Evolutionary conservation across 2,113 vertebrate species (phyloP).

Genomic region (Notechis scutatus): DNA sequence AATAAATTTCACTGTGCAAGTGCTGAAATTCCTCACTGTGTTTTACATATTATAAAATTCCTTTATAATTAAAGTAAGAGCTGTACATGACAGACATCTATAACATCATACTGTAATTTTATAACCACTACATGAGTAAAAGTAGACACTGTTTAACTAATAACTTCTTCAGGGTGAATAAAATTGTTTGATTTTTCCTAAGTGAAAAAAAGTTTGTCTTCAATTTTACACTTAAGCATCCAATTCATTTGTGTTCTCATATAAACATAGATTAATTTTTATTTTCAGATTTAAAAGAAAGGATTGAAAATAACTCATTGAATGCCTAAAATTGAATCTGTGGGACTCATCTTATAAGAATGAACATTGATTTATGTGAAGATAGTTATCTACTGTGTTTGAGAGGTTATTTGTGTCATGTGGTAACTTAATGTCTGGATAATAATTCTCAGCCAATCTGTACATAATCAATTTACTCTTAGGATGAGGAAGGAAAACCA

Average conservation of each 20-base stretch:
- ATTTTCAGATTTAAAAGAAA: background rate
- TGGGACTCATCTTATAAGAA: slow-evolving; percentile 39
- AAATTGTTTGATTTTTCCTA: background rate
- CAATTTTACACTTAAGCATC: background rate
- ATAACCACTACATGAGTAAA: background rate
- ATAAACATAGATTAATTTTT: slow-evolving; percentile 16
- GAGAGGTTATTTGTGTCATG: slow-evolving; percentile 36
- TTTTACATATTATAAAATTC: slow-evolving; percentile 6
- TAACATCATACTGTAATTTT: background rate
- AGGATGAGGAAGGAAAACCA: slow-evolving; percentile 42
- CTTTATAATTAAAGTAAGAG: background rate
- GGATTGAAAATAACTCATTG: background rate
- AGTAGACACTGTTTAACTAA: slow-evolving; percentile 3
- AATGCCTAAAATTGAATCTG: slow-evolving; percentile 19
- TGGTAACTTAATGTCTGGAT: slow-evolving; percentile 38
- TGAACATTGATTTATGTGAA: slow-evolving; percentile 22
- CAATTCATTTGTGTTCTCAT: background rate
- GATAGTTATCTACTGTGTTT: slow-evolving; percentile 42
- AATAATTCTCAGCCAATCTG: slow-evolving; percentile 29
- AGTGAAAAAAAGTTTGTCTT: background rate
- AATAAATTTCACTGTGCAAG: background rate
- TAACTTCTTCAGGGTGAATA: slow-evolving; percentile 4
- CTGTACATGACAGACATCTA: background rate
- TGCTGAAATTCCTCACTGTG: background rate
- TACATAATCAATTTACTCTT: slow-evolving; percentile 16